phyloP scores from a whole-genome alignment of 1,140 invertebrate species.

The Tribolium madens region DNA sequence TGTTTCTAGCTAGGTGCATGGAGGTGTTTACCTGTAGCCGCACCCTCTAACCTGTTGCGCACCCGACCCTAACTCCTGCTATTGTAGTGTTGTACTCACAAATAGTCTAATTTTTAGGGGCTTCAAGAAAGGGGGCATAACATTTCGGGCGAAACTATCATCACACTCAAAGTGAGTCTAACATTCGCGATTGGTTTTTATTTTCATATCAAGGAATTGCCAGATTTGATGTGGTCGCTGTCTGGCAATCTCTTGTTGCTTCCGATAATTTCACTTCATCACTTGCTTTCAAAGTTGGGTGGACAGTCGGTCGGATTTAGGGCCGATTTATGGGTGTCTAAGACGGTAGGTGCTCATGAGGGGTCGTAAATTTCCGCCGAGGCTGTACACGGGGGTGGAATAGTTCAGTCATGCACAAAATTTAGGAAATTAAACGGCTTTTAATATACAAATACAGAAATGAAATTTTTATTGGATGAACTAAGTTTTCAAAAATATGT shows the following conservation, averaged over 20 bases:
- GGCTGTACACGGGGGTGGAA: too few relatives aligned
- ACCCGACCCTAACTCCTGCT: constrained; percentile 27
- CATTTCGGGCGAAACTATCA: constrained; percentile 88
- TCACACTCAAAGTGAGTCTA: constrained; percentile 89
- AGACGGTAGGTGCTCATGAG: too few relatives aligned
- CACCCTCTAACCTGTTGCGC: constrained; percentile 45
- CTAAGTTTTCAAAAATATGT: too few relatives aligned
- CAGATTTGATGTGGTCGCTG: not conserved
- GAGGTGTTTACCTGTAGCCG: constrained; percentile 36
- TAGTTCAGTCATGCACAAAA: too few relatives aligned
- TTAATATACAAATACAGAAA: too few relatives aligned
- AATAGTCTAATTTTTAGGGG: constrained; percentile 74
- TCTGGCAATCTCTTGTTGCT: not conserved
- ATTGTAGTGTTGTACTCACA: constrained; percentile 62
- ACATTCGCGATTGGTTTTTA: not conserved
- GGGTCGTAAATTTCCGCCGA: too few relatives aligned
- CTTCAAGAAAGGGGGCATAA: constrained; percentile 90
- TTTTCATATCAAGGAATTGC: not conserved
- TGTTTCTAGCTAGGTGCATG: constrained; percentile 39
- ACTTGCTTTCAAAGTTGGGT: not conserved
- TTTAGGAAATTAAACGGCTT: too few relatives aligned
- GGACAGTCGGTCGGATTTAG: too few relatives aligned
- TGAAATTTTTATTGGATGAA: too few relatives aligned
- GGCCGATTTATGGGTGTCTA: too few relatives aligned
- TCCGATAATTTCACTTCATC: not conserved